Evolutionary conservation across 2,113 vertebrate genomes (phyloP).

Genomic region (Urocolius indicus): DNA sequence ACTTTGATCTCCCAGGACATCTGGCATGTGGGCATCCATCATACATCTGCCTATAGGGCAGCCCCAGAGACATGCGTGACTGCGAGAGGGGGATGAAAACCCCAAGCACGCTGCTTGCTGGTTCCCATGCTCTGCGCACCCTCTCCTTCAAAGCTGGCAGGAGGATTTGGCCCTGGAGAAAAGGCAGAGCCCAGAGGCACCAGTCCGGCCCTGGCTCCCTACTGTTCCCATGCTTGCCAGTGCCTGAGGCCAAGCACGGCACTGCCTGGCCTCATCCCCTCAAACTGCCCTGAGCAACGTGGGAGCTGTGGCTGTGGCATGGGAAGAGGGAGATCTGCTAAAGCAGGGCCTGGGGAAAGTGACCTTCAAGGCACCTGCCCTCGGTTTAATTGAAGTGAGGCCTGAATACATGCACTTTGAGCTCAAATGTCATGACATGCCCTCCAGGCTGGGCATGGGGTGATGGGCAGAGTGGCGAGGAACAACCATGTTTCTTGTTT

Average conservation of each 20-base stretch:
- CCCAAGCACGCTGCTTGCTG: background rate
- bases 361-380: accelerated
- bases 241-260: accelerated
- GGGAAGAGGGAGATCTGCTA: background rate
- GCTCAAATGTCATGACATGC: accelerated
- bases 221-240: accelerated
- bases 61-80: background rate
- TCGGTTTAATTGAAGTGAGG: background rate
- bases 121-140: background rate
- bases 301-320: accelerated
- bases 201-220: accelerated
- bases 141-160: background rate
- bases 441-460: accelerated
- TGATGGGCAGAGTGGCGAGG: background rate
- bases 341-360: background rate
- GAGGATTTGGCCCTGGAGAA: background rate
- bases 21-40: background rate
- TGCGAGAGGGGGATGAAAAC: background rate
- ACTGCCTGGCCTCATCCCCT: accelerated
- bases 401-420: background rate
- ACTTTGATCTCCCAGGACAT: constrained; percentile 57
- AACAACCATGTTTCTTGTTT: background rate
- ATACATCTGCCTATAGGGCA: constrained; percentile 5
- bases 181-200: background rate
- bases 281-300: accelerated